A percentile compares a stretch with the other conserved stretches of the same genome.
These are phyloP conservation scores for Stenotaenia linearis DNA, from an alignment of 2,888 invertebrate genomes.

Conservation along the genomic window DNA sequence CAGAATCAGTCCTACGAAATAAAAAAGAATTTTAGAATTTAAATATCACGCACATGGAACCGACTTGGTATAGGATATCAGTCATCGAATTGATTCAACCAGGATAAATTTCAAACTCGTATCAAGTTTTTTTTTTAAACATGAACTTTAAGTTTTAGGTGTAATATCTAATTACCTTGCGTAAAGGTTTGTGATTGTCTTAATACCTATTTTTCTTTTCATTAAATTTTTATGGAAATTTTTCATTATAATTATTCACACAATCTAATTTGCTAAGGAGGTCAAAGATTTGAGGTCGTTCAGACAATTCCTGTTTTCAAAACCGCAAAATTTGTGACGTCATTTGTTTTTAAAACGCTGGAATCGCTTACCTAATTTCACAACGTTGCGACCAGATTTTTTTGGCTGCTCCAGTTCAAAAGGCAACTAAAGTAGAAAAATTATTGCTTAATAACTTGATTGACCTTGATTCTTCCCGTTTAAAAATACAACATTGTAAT, in stretches of 20 bases:
- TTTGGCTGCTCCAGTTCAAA: slow-evolving; percentile 16
- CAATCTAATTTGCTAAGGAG: too few relatives aligned
- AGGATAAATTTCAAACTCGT: too few relatives aligned
- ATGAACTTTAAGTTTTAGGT: too few relatives aligned
- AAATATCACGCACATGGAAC: background rate
- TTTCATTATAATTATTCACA: too few relatives aligned
- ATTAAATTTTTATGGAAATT: too few relatives aligned
- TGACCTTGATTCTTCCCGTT: background rate
- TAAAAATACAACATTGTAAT: background rate
- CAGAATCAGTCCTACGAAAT: background rate
- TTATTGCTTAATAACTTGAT: background rate
- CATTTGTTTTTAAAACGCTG: background rate
- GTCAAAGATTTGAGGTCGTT: too few relatives aligned
- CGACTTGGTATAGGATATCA: too few relatives aligned
- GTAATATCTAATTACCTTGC: too few relatives aligned
- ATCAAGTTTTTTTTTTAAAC: too few relatives aligned
- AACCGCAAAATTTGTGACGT: background rate
- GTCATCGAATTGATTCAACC: too few relatives aligned
- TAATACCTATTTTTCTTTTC: too few relatives aligned
- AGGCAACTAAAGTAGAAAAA: background rate
- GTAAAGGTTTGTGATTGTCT: too few relatives aligned
- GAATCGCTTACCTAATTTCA: background rate
- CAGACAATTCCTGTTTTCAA: background rate
- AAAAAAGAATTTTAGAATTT: background rate
- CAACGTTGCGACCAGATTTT: background rate